Evolutionary conservation across 2,888 invertebrate genomes (phyloP), one percentile per base, ranked within the genome.

Genomic region (Clanis bilineata): DNA sequence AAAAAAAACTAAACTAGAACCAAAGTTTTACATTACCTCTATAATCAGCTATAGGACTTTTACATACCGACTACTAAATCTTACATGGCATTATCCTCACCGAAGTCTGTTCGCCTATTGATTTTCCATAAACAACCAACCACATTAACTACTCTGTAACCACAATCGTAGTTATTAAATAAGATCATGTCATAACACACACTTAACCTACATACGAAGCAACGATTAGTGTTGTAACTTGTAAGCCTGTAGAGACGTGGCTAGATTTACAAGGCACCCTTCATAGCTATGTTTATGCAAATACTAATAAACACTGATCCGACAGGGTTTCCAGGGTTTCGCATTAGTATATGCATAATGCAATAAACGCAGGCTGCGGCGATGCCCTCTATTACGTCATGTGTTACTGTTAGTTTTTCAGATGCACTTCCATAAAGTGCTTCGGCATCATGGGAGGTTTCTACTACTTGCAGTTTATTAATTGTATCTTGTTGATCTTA

Each of bases 271-370:
- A 32, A 25, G 45, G 18, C 51, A 18, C 51, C 51, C 51, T 32
- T 32, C 10, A 18, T 32, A n/a, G 6, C 15, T 15, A 4, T 23
- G 45, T 51, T 15, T 51, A 51, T 28, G 51, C 51, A 51, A 51
- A 51, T 32, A 15, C 5, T 45, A 47, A 15, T n/a, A 51, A n/a
- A 51, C 32, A 28, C 28, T 18, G 28, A 51, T 23, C 45, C 12
- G 45, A 18, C 28, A 18, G 51, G 51, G 51, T 51, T 51, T 51
- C 51, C 28, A 18, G 51, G 51, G 51, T 51, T 51, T 51, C 51
- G 9, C 51, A 32, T 51, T 32, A 51, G 18, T 51, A 51, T 51
- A 32, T 51, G 10, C 51, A 51, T 51, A 51, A 51, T 51, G 51
- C 51, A 51, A 51, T 51, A 51, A 51, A 21, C 32, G 51, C 32